Evolutionary conservation across 1,140 invertebrate species (phyloP).

Genomic region (Apocrypta bakeri): DNA sequence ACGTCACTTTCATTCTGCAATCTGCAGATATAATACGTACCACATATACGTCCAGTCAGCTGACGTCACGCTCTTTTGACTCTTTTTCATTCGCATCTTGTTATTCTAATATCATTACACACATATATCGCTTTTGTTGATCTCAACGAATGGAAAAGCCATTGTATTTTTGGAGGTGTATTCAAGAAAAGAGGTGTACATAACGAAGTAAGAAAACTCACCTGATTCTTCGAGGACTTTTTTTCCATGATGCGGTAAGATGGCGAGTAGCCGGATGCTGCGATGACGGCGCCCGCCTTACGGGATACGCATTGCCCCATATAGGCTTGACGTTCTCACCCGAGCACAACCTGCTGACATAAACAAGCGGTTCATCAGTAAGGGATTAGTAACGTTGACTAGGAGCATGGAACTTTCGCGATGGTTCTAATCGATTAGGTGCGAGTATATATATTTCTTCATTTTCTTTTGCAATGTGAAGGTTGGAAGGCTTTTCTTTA

Average conservation of each 20-base stretch:
- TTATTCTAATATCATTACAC: background rate
- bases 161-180: background rate
- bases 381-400: too few species aligned
- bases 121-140: too few species aligned
- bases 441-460: background rate
- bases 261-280: constrained; percentile 72
- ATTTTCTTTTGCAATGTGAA: background rate
- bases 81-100: background rate
- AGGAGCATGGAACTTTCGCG: too few species aligned
- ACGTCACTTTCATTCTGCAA: background rate
- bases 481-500: background rate
- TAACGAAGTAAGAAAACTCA: constrained; percentile 53
- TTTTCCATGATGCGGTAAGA: constrained; percentile 74
- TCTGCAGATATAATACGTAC: too few species aligned
- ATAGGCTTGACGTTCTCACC: constrained; percentile 69
- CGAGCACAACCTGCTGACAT: constrained; percentile 61
- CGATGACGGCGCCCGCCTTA: constrained; percentile 74
- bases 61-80: background rate
- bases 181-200: background rate
- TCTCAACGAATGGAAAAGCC: constrained; percentile 10
- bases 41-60: too few species aligned
- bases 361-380: background rate
- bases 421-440: background rate
- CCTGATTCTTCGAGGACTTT: constrained; percentile 70
- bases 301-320: constrained; percentile 75